These are phyloP conservation scores for Drosophila lacteicornis DNA, from an alignment of 1,140 invertebrate species.

Conservation along the genomic window DNA sequence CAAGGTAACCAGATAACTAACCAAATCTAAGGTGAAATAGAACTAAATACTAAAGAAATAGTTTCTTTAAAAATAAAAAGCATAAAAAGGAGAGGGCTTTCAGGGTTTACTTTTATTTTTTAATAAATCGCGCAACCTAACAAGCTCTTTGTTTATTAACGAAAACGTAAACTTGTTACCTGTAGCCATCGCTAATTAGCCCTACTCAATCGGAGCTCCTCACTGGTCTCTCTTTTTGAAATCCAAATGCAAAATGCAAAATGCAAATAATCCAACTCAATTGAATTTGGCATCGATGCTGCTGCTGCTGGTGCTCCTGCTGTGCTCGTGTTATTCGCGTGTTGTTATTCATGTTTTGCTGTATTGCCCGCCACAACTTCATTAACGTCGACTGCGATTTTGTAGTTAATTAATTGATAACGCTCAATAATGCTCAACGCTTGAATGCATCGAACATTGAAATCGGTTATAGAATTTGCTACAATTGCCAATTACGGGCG, in stretches of 20 bases:
- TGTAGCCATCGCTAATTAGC: conserved; percentile 27
- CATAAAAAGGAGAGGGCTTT: neutral
- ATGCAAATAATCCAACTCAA: conserved; percentile 30
- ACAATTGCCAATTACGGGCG: conserved; percentile 71
- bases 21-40: too few relatives aligned
- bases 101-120: neutral
- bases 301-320: neutral
- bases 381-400: conserved; percentile 69
- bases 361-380: conserved; percentile 66
- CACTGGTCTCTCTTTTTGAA: neutral
- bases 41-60: neutral
- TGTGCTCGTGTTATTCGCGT: conserved; percentile 12
- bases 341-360: conserved; percentile 39
- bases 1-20: neutral
- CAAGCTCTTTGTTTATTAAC: neutral
- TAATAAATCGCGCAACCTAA: neutral
- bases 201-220: conserved; percentile 23
- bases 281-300: conserved; percentile 23
- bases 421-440: conserved; percentile 56
- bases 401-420: conserved; percentile 81
- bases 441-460: conserved; percentile 63
- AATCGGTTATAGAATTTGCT: conserved; percentile 67
- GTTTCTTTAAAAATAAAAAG: too few relatives aligned
- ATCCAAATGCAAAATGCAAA: conserved; percentile 13
- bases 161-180: neutral